A percentile compares a stretch with the other conserved stretches of the same genome.
phyloP scores from a whole-genome alignment of 2,888 invertebrate genomes.

The Rhogogaster chlorosoma region DNA sequence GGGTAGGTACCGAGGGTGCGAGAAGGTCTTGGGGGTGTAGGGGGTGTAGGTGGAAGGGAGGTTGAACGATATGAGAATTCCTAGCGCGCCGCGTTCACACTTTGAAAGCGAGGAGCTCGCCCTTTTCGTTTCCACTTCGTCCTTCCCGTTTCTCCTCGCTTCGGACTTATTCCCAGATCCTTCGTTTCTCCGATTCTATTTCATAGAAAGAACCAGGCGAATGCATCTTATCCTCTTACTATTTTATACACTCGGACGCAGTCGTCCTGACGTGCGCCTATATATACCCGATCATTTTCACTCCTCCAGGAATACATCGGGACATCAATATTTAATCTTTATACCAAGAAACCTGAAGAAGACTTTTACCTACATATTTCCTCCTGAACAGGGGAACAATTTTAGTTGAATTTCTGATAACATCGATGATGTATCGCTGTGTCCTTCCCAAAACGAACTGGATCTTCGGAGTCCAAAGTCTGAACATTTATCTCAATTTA shows the following conservation, averaged over 20 bases:
- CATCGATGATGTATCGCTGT: slow-evolving; percentile 39
- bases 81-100: slow-evolving; percentile 51
- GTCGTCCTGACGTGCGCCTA: neutral
- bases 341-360: neutral
- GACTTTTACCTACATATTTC: neutral
- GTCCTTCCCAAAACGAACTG: neutral
- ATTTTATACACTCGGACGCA: neutral
- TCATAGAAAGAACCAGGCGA: neutral
- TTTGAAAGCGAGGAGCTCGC: slow-evolving; percentile 48
- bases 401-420: slow-evolving; percentile 44
- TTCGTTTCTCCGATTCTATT: slow-evolving; percentile 31
- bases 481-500: neutral
- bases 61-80: slow-evolving; percentile 52
- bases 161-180: neutral
- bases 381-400: slow-evolving; percentile 5
- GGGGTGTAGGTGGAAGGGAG: slow-evolving; percentile 1
- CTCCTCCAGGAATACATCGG: neutral
- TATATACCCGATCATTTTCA: slow-evolving; percentile 11
- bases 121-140: slow-evolving; percentile 22
- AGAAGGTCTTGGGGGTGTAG: neutral
- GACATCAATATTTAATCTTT: slow-evolving; percentile 40
- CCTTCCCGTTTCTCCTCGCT: neutral
- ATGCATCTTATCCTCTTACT: neutral
- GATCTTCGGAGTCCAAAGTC: neutral
- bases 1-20: slow-evolving; percentile 14